Conservation (phyloP, 2,797 vertebrate genomes). For the Pempheris klunzingeri region DNA sequence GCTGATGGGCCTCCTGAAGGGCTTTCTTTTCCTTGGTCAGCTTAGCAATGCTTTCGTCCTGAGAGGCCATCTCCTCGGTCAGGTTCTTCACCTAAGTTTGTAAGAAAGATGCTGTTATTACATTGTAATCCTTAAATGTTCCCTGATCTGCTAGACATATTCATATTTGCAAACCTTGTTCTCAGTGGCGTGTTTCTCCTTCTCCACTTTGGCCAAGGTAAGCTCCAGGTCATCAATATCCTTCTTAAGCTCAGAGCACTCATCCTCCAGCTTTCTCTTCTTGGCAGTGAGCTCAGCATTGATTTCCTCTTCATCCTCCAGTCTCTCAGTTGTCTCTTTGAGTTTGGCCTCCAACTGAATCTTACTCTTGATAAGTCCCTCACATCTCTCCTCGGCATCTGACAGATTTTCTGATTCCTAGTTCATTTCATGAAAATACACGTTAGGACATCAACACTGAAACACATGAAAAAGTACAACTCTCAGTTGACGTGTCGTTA, state of each 20-base stretch:
- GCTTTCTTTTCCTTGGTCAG: conserved; percentile 83
- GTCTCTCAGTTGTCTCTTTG: conserved; percentile 89
- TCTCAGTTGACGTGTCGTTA: conserved; percentile 71
- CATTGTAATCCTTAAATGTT: neutral
- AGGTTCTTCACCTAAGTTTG: conserved; percentile 79
- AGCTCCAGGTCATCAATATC: conserved; percentile 92
- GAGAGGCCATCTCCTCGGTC: conserved; percentile 82
- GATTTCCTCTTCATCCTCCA: conserved; percentile 89
- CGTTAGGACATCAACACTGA: neutral
- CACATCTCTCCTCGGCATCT: conserved; percentile 92
- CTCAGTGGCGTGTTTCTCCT: conserved; percentile 91
- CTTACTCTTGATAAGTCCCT: conserved; percentile 92
- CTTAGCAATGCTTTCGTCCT: conserved; percentile 81
- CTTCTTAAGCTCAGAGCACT: conserved; percentile 92
- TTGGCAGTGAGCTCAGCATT: conserved; percentile 89
- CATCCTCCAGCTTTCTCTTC: conserved; percentile 91
- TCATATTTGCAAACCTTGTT: conserved; percentile 87
- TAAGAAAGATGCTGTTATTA: neutral
- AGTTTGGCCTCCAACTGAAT: conserved; percentile 91
- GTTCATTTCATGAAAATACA: neutral
- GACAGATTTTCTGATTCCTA: conserved; percentile 89
- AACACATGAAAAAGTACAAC: neutral
- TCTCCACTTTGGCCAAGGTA: conserved; percentile 91
- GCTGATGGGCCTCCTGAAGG: conserved; percentile 79
- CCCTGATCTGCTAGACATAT: accelerated